These are phyloP conservation scores for Papilio elwesi DNA, from an alignment of 2,888 invertebrate genomes.

Conservation along the genomic window DNA sequence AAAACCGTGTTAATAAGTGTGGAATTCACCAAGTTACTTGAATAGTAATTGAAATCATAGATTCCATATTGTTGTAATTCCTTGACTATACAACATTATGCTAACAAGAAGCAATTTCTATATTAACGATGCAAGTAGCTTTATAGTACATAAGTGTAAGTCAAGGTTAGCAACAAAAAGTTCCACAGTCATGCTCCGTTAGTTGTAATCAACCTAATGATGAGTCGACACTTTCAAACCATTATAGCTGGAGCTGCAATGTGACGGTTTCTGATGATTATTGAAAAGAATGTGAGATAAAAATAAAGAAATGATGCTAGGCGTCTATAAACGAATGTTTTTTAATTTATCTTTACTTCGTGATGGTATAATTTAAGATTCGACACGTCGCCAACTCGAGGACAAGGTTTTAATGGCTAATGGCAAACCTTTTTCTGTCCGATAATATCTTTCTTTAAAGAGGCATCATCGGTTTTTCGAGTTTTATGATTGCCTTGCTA, in stretches of 20 bases:
- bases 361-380: constrained; percentile 23
- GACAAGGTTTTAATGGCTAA: background rate
- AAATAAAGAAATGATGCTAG: constrained; percentile 19
- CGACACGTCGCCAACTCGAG: constrained; percentile 1
- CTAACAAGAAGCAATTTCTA: background rate
- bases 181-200: constrained; percentile 38
- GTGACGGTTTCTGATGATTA: constrained; percentile 6
- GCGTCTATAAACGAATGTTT: constrained; percentile 3
- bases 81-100: background rate
- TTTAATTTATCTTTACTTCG: constrained; percentile 3
- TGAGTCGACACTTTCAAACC: constrained; percentile 37
- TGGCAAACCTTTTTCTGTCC: background rate
- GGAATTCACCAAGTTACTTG: background rate
- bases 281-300: constrained; percentile 15
- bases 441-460: background rate
- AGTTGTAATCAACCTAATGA: constrained; percentile 39
- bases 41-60: background rate
- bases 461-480: background rate
- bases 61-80: background rate
- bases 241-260: constrained; percentile 23
- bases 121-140: constrained; percentile 15
- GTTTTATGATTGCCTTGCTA: background rate
- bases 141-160: constrained; percentile 29
- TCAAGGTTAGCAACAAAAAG: constrained; percentile 31
- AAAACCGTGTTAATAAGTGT: background rate